A percentile compares a stretch with the other conserved stretches of the same genome.
Evolutionary conservation across 2,888 invertebrate genomes (phyloP).

Genomic region (Entomobrya proxima): DNA sequence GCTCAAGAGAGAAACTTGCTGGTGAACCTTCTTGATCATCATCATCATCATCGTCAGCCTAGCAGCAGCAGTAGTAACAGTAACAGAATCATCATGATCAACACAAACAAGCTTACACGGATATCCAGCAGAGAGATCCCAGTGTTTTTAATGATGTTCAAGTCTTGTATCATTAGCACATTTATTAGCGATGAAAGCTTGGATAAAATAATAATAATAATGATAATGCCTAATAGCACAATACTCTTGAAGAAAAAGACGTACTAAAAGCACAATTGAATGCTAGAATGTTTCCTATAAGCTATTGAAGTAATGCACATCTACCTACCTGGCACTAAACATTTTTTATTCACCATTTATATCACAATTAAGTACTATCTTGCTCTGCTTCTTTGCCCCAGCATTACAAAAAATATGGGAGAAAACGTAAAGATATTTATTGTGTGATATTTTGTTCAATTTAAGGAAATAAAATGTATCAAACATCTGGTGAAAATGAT

Average conservation of each 20-base stretch:
- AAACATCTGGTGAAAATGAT: slow-evolving; percentile 19
- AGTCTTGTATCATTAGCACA: slow-evolving; percentile 67
- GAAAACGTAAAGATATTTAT: not conserved
- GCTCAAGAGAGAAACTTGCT: not conserved
- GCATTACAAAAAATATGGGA: not conserved
- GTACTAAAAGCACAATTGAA: too few relatives aligned
- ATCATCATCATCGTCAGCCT: slow-evolving; percentile 8
- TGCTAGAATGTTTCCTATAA: too few relatives aligned
- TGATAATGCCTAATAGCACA: too few relatives aligned
- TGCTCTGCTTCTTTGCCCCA: slow-evolving; percentile 2
- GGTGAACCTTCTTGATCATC: not conserved
- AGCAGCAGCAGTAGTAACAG: slow-evolving; percentile 17
- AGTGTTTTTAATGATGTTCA: slow-evolving; percentile 63
- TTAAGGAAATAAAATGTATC: not conserved
- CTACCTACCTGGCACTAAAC: too few relatives aligned
- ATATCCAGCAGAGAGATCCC: slow-evolving; percentile 59
- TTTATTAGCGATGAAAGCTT: slow-evolving; percentile 67
- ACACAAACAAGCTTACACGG: slow-evolving; percentile 46
- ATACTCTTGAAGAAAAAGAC: too few relatives aligned
- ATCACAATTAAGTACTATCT: not conserved
- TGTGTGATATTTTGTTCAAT: not conserved
- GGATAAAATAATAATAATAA: slow-evolving; percentile 49
- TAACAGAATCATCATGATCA: slow-evolving; percentile 10
- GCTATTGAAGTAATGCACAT: too few relatives aligned
- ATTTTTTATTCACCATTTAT: not conserved